Evolutionary conservation across 1,140 invertebrate species (phyloP), one percentile per base, ranked within the genome.

Genomic region (Acromyrmex echinatior): DNA sequence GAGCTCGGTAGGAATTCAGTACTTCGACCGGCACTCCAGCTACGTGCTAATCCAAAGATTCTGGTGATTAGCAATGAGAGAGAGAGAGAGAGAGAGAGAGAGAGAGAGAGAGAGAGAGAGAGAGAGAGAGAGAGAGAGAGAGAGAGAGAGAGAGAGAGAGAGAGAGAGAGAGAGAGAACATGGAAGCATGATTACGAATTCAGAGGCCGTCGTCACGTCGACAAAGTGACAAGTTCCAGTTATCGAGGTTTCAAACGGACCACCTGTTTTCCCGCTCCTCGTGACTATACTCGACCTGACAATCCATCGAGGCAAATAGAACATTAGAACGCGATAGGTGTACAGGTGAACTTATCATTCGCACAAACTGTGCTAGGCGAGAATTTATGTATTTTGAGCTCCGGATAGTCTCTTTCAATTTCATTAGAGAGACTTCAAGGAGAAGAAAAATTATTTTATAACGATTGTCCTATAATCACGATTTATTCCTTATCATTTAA

Each of bases 201-300:
- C 87, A 88, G 87, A 88, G 49, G 87, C 62, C 80, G 71, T 82
- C 80, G 56, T 82, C 62, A 68, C 35, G 87, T 88, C 87, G 77
- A 63, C 73, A 71, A 66, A 56, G 76, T 87, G 85, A 79, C 87
- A 80, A 70, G 76, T 81, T 81, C 73, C 60, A 77, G 73, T 88
- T 87, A 82, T 87, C 73, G 71, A 70, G 68, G 39, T 65, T 86
- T 39, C 63, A 74, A 71, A 73, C 66, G 86, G 68, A 49, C 80
- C 86, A 86, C 71, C 86, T 87, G 86, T 85, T 80, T 81, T 70
- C 63, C 70, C 80, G 14, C 39, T 51, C 56, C 39, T 71, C 56
- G 14, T 21, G 39, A 76, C 56, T 62, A 35, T 10, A 51, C 7
- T 28, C 56, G 45, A 76, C 39, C 58, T 76, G 80, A 84, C 56